phyloP scores from a whole-genome alignment of 2,888 invertebrate genomes.

The Hecatera dysodea region DNA sequence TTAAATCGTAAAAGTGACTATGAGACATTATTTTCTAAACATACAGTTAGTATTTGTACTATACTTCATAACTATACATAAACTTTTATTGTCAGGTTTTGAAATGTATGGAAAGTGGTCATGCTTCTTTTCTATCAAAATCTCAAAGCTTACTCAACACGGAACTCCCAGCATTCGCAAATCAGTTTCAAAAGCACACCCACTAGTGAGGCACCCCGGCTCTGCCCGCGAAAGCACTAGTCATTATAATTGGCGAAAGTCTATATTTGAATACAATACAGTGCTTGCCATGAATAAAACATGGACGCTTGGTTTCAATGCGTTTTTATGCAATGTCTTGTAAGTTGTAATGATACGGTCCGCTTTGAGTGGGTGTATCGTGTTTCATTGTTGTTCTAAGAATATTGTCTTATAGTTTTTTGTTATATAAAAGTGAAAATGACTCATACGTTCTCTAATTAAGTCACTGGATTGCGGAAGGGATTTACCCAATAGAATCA shows the following conservation, averaged over 20 bases:
- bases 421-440: constrained; percentile 15
- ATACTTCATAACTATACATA: too few species aligned
- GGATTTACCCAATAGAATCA: too few species aligned
- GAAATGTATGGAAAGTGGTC: too few species aligned
- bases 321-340: constrained; percentile 83
- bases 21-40: too few species aligned
- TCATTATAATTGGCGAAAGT: constrained; percentile 88
- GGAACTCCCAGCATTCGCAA: constrained; percentile 46
- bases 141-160: constrained; percentile 16
- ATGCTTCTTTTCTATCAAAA: too few species aligned
- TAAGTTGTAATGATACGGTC: constrained; percentile 77
- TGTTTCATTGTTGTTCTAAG: constrained; percentile 56
- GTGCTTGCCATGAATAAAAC: constrained; percentile 86
- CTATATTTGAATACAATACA: constrained; percentile 89
- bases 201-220: constrained; percentile 74
- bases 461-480: too few species aligned
- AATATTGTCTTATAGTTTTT: constrained; percentile 24
- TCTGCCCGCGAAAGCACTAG: constrained; percentile 80
- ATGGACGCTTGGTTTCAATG: constrained; percentile 72
- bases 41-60: too few species aligned
- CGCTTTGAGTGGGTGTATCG: constrained; percentile 58
- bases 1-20: too few species aligned
- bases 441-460: not conserved
- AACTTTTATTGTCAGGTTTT: too few species aligned
- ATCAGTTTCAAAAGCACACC: constrained; percentile 66